A percentile compares a stretch with the other conserved stretches of the same genome.
Conservation (phyloP, 2,797 vertebrate genomes). For the Sorex maritimensis region DNA sequence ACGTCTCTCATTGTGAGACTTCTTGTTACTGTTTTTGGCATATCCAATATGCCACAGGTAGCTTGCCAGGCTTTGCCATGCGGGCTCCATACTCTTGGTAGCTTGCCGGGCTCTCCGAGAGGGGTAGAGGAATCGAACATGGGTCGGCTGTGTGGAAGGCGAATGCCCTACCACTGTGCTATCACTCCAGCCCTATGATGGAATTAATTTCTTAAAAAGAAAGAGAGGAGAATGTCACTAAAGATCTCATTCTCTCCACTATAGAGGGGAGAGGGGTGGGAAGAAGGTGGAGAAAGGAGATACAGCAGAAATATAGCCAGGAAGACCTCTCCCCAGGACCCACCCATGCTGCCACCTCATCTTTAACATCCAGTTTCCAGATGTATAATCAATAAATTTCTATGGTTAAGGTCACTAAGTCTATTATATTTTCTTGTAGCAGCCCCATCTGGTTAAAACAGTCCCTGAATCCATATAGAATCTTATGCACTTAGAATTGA, state of each 20-base stretch:
- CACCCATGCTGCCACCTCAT: neutral
- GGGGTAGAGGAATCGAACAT: too few species aligned
- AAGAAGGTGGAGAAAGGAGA: too few species aligned
- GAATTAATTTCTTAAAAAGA: neutral
- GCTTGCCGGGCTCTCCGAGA: too few species aligned
- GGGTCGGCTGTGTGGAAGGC: too few species aligned
- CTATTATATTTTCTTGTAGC: neutral
- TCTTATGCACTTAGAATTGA: neutral
- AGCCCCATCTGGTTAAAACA: neutral
- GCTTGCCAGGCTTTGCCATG: too few species aligned
- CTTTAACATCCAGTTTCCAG: neutral
- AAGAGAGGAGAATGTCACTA: neutral
- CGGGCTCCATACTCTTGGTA: too few species aligned
- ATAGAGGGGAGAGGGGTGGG: too few species aligned
- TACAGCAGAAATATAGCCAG: neutral
- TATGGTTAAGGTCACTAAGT: neutral
- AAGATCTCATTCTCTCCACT: neutral
- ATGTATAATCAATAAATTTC: neutral
- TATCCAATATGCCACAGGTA: too few species aligned
- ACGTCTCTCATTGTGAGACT: too few species aligned
- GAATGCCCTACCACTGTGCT: too few species aligned
- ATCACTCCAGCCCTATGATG: neutral
- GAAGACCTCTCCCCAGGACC: neutral
- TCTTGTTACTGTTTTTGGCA: too few species aligned
- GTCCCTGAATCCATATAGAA: neutral